phyloP scores from a whole-genome alignment of 2,888 invertebrate species.

The Eilema caniola region DNA sequence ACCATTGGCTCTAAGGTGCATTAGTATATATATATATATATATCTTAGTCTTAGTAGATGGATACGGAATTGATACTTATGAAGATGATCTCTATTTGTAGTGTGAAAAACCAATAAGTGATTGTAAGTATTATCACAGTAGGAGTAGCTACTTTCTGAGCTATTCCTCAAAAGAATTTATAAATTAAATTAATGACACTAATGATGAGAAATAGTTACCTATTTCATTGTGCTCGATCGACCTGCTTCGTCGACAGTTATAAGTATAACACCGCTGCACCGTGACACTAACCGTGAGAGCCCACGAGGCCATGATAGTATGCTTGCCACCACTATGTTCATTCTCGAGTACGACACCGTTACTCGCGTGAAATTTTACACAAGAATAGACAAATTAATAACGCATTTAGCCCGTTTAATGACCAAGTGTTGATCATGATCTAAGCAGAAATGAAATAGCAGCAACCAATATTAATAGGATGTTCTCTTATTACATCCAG shows the following conservation, averaged over 20 bases:
- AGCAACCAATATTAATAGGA: no score
- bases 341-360: slow-evolving; percentile 49
- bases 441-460: neutral
- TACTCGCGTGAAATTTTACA: slow-evolving; percentile 38
- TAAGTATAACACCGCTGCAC: slow-evolving; percentile 18
- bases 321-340: slow-evolving; percentile 34
- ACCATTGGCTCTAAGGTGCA: no score
- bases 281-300: slow-evolving; percentile 62
- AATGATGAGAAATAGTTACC: slow-evolving; percentile 18
- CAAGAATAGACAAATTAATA: neutral
- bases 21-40: no score
- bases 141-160: neutral
- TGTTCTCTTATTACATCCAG: neutral
- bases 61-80: no score
- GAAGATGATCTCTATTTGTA: no score
- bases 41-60: no score
- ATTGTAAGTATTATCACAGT: neutral
- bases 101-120: no score
- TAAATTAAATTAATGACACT: neutral
- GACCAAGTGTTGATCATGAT: neutral
- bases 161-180: neutral
- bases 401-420: neutral
- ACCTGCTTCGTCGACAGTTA: slow-evolving; percentile 57
- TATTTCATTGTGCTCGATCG: slow-evolving; percentile 37
- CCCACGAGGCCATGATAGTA: neutral